Evolutionary conservation across 2,888 invertebrate species (phyloP).

Genomic region (Muschampia plurimacula): DNA sequence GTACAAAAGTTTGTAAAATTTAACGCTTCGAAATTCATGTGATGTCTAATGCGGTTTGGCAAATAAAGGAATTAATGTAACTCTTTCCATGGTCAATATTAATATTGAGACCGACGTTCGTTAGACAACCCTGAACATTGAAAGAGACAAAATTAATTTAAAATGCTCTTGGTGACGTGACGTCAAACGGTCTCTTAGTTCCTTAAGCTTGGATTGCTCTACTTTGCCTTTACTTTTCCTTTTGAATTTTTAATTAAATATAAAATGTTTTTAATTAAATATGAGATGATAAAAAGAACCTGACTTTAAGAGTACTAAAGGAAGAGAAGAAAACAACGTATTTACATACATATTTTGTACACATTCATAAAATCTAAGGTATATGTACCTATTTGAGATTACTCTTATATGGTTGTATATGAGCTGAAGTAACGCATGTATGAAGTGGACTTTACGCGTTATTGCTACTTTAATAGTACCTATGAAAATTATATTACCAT

Average conservation of each 20-base stretch:
- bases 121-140: slow-evolving; percentile 2
- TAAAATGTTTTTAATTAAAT: slow-evolving; percentile 17
- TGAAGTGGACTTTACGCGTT: no score
- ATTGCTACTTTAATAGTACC: neutral
- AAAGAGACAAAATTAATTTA: slow-evolving; percentile 27
- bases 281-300: neutral
- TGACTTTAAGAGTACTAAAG: neutral
- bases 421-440: no score
- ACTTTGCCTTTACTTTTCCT: slow-evolving; percentile 5
- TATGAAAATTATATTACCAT: neutral
- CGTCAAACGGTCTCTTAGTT: slow-evolving; percentile 20
- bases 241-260: slow-evolving; percentile 24
- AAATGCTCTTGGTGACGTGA: slow-evolving; percentile 24
- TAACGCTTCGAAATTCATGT: neutral
- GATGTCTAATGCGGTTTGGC: neutral
- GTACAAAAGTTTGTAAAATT: neutral
- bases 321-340: no score
- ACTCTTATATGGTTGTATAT: no score
- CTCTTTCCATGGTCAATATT: neutral
- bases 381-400: no score
- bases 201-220: slow-evolving; percentile 9
- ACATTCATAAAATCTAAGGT: no score
- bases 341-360: no score
- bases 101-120: slow-evolving; percentile 11
- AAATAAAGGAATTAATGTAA: neutral